Evolutionary conservation across 35 echinoderm and acorn worm genomes (phyloP), one percentile per base, ranked within the genome.

Genomic region (Nesometra sesokonis): DNA sequence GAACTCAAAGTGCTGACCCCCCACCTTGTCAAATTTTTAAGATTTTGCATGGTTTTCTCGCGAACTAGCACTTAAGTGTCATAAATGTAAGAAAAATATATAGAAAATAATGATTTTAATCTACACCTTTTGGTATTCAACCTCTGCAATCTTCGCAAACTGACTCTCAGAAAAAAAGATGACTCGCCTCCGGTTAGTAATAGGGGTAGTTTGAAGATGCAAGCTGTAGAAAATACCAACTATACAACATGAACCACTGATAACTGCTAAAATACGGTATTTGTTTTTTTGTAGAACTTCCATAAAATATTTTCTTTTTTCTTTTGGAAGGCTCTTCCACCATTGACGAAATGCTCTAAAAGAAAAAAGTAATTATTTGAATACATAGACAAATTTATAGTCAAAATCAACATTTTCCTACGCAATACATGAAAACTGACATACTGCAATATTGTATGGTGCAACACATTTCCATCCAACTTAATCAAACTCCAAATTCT

Each of bases 271-370:
- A 31, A 99, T 90, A 57, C 90, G 89, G 33, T 85, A 88, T 77
- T 80, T 90, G 76, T 99, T 85, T 31, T 78, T 87, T 29, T 82
- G 67, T 21, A 99, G 27, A 35, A 52, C 33, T 27, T 89, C 85
- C 21, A 37, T 35, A 11, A 90, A 82, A 27, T 80, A 85, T 52
- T 88, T 57, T 7, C 77, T 57, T 77, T 92, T 89, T 36, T 94
- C 76, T 37, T 94, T 88, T 5, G 93, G 96, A 11, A 89, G 85
- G 3, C 79, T 57, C 81, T 84, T 93, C 92, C 90, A 94, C 86
- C 92, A 91, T 17, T 99, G 89, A 35, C 96, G 89, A 81, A 99
- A 91, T 23, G 88, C 88, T 82, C 96, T 99, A 38, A 30, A 89
- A 85, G 7, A 35, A 78, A 84, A 46, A 35, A 29, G 27, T 46